Percentiles rank a stretch among this genome's conserved stretches.
Evolutionary conservation across 2,888 invertebrate genomes (phyloP).

Genomic region (Spisula solida): DNA sequence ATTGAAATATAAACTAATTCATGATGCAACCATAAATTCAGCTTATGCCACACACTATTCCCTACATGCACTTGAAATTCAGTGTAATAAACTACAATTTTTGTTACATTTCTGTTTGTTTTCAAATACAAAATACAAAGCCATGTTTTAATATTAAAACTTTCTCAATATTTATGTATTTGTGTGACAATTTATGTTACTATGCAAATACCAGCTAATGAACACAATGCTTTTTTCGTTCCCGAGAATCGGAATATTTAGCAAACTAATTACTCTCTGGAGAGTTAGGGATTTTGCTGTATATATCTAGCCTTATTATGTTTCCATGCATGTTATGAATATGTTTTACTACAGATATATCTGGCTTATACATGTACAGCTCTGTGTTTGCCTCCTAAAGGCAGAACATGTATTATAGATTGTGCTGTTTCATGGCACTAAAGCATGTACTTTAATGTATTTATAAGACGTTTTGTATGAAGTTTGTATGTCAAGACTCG

Average conservation of each 20-base stretch:
- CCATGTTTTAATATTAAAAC: not conserved
- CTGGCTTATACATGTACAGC: not conserved
- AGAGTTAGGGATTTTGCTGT: not conserved
- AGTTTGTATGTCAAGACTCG: too few relatives aligned
- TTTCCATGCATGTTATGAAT: constrained; percentile 8
- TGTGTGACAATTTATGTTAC: not conserved
- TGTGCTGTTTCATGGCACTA: not conserved
- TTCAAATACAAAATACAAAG: not conserved
- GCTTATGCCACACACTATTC: not conserved
- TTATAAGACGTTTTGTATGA: too few relatives aligned
- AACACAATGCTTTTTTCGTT: not conserved
- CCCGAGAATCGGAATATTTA: not conserved
- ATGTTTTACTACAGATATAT: not conserved
- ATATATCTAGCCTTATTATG: not conserved
- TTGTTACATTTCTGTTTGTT: not conserved
- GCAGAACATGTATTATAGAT: not conserved
- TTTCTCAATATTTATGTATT: not conserved
- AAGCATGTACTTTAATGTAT: too few relatives aligned
- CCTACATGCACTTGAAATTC: not conserved
- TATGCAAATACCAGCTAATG: not conserved
- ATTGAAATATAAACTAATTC: not conserved
- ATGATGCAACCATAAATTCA: not conserved
- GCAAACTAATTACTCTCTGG: not conserved
- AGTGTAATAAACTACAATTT: not conserved
- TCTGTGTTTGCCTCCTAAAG: not conserved